These are phyloP conservation scores for Eilema caniola DNA, from an alignment of 2,888 invertebrate species.

Conservation along the genomic window DNA sequence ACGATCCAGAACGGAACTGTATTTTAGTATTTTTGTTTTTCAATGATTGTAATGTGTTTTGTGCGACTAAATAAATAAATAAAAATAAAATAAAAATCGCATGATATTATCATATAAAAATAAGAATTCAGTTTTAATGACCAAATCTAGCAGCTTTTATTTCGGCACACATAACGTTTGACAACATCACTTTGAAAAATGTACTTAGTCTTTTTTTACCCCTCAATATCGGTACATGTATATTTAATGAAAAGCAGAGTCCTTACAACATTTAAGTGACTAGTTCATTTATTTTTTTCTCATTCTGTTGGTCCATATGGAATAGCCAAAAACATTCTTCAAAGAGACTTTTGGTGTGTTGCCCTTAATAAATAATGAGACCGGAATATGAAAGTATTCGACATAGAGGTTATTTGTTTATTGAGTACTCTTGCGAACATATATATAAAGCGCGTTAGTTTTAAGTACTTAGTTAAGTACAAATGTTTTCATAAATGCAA, in stretches of 20 bases:
- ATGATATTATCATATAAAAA: no score
- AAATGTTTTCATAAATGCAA: not conserved
- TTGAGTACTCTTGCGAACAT: conserved; percentile 3
- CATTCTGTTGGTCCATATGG: conserved; percentile 8
- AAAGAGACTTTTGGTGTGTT: conserved; percentile 16
- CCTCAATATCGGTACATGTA: not conserved
- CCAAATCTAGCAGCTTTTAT: not conserved
- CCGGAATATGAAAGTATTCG: conserved; percentile 18
- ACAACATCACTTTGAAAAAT: not conserved
- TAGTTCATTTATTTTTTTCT: conserved; percentile 6
- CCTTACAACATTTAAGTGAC: not conserved
- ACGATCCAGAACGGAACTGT: no score
- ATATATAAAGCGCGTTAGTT: conserved; percentile 11
- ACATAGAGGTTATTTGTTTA: conserved; percentile 1
- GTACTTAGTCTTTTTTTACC: not conserved
- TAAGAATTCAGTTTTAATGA: no score
- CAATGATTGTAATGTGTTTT: no score
- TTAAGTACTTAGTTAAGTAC: not conserved
- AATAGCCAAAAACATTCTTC: conserved; percentile 20
- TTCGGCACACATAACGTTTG: not conserved
- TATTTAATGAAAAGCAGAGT: not conserved
- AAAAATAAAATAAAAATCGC: no score
- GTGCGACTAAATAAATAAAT: no score
- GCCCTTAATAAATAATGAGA: conserved; percentile 38
- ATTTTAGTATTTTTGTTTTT: no score